Conservation (phyloP, 2,888 invertebrate genomes). For the Cosmia trapezina region DNA sequence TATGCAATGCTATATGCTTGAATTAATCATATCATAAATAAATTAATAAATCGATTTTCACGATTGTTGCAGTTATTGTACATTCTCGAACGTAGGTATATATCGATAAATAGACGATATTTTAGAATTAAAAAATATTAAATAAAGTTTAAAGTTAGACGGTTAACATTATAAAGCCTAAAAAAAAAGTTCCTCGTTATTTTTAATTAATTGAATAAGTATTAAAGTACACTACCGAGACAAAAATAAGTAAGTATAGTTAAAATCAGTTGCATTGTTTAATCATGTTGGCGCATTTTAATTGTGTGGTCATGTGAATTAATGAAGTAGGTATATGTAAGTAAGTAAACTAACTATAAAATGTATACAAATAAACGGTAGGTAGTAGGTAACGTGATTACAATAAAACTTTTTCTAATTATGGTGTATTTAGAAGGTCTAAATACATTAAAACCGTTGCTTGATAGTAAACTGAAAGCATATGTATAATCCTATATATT, state of each 20-base stretch:
- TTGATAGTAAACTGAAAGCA: too few relatives aligned
- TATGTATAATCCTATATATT: not conserved
- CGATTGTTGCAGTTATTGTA: not conserved
- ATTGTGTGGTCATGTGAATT: not conserved
- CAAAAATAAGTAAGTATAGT: not conserved
- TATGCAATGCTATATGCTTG: not conserved
- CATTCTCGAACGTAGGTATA: not conserved
- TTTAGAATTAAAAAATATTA: not conserved
- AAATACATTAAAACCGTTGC: too few relatives aligned
- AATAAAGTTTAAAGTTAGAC: not conserved
- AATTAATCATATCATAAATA: not conserved
- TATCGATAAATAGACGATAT: not conserved
- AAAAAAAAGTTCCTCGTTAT: not conserved
- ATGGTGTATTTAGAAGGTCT: too few relatives aligned
- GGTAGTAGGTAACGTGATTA: not conserved
- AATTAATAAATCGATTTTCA: slow-evolving; percentile 2
- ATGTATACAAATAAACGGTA: not conserved
- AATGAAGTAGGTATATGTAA: too few relatives aligned
- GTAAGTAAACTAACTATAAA: not conserved
- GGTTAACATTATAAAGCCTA: not conserved
- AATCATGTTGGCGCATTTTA: not conserved
- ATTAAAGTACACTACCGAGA: not conserved
- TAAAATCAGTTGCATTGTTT: not conserved
- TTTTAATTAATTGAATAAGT: not conserved
- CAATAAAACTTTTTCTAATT: not conserved